These are phyloP conservation scores for Syrrhaptes paradoxus DNA, from an alignment of 2,113 vertebrate species.

Conservation along the genomic window DNA sequence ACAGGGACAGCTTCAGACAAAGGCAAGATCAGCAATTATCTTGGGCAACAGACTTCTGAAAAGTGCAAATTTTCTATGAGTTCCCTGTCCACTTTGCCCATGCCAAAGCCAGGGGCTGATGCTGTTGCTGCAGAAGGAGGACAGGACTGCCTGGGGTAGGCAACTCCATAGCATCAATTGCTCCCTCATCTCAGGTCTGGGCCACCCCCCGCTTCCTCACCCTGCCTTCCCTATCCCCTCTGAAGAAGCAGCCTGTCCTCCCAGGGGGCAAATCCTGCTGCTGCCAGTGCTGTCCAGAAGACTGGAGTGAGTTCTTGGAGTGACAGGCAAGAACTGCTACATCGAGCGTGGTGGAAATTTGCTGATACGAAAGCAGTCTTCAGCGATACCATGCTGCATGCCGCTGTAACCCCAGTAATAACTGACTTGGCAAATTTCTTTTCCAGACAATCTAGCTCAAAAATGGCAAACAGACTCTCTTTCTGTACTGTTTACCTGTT, in stretches of 20 bases:
- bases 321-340: accelerated
- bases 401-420: background rate
- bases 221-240: background rate
- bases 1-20: background rate
- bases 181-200: background rate
- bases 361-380: background rate
- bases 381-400: background rate
- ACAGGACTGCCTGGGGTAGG: background rate
- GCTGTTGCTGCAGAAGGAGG: background rate
- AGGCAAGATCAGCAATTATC: background rate
- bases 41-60: background rate
- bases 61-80: background rate
- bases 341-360: background rate
- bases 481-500: constrained; percentile 40
- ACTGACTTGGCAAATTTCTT: constrained; percentile 39
- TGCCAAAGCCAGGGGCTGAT: background rate
- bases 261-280: background rate
- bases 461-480: constrained; percentile 19
- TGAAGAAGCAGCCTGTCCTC: background rate
- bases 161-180: background rate
- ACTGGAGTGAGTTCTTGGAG: background rate
- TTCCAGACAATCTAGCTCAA: constrained; percentile 46
- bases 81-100: background rate
- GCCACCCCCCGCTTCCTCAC: background rate
- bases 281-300: accelerated